Evolutionary conservation across 2,888 invertebrate genomes (phyloP), one percentile per base, ranked within the genome.

Genomic region (Clunio marinus): DNA sequence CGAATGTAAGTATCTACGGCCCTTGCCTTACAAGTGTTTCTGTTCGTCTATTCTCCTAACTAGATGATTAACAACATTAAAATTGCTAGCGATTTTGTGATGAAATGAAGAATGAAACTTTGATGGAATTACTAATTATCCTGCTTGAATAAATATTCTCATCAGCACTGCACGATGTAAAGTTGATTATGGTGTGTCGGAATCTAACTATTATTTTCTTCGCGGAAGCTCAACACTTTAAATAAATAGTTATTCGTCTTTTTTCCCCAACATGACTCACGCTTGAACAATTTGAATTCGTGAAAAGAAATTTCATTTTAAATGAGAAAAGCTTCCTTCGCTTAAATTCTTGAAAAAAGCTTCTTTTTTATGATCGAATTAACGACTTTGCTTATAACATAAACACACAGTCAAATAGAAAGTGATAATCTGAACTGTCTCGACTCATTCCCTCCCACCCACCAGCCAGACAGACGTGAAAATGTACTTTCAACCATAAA

Each of bases 21-120:
- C 51, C 17, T 51, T 51, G 15, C 15, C 51, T 60, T 60, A 60
- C 60, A 60, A 60, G 60, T 60, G 60, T n/a, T 37, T 60, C 24
- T n/a, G 17, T 35, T 17, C 51, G 8, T 4, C 22, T 51, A 22
- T 17, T 51, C 22, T 17, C 2, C 41, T 41, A 3, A n/a, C 15
- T 41, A n/a, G 10, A 41, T 41, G 10, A n/a, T 15, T 41, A 32
- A 2, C 41, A 41, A 13, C 32, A 32, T 10, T 32, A 7, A 32
- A 32, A 32, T 32, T 32, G 32, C 32, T 32, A 7, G 10, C 32
- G 10, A 7, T 4, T 32, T 7, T 32, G 32, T 7, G 32, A 7
- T 32, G 4, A 10, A 32, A n/a, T n/a, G n/a, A n/a, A n/a, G n/a
- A n/a, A n/a, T 51, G 51, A 2, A 51, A 20, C 20, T 57, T 3